A percentile compares a stretch with the other conserved stretches of the same genome.
Evolutionary conservation across 2,113 vertebrate species (phyloP).

Genomic region (Ctenomys sociabilis): DNA sequence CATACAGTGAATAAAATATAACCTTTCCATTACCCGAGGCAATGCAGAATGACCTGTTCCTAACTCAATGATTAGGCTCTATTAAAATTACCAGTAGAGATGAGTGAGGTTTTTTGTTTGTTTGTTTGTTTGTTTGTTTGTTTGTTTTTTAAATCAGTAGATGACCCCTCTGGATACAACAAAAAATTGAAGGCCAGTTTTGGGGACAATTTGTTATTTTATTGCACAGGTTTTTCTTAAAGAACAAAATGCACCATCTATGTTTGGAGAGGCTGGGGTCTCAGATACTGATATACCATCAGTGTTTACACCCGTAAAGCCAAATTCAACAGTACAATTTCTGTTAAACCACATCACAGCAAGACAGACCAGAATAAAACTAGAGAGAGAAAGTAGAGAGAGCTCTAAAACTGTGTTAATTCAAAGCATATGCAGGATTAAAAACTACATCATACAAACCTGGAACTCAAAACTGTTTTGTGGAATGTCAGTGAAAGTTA

Average conservation of each 20-base stretch:
- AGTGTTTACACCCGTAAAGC: slow-evolving; percentile 73
- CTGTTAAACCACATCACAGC: slow-evolving; percentile 77
- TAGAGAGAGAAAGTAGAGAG: slow-evolving; percentile 53
- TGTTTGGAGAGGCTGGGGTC: slow-evolving; percentile 83
- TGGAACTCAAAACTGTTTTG: slow-evolving; percentile 49
- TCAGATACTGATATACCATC: slow-evolving; percentile 73
- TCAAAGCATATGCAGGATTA: slow-evolving; percentile 76
- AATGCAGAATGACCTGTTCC: slow-evolving; percentile 16
- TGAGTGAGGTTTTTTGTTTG: not conserved
- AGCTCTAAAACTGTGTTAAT: slow-evolving; percentile 74
- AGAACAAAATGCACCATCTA: slow-evolving; percentile 87
- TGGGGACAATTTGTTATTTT: slow-evolving; percentile 87
- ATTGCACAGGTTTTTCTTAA: slow-evolving; percentile 86
- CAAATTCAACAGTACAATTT: slow-evolving; percentile 77
- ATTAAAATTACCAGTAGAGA: slow-evolving; percentile 24
- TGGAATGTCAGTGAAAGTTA: slow-evolving; percentile 77
- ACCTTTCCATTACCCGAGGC: not conserved
- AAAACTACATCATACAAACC: slow-evolving; percentile 82
- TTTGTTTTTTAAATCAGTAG: not conserved
- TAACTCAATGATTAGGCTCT: not conserved
- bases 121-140: no score
- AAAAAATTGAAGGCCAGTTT: slow-evolving; percentile 70
- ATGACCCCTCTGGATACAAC: slow-evolving; percentile 25
- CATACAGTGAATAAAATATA: not conserved
- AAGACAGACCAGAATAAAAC: slow-evolving; percentile 77